Percentiles rank a stretch among this genome's conserved stretches.
Conservation (phyloP, 2,113 vertebrate genomes). For the Sinocyclocheilus anophthalmus region DNA sequence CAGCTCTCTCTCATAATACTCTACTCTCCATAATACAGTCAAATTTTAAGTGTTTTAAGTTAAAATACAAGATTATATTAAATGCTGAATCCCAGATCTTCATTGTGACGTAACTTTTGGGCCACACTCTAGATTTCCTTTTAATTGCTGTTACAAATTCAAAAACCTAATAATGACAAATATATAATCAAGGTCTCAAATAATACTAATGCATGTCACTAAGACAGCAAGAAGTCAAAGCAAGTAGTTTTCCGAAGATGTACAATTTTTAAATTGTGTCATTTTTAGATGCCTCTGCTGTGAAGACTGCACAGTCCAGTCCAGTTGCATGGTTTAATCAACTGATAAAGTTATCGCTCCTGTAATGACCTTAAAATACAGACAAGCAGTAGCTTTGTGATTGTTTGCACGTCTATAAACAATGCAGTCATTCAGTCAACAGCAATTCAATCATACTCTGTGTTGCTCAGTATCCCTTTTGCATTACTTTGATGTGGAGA, state of each 20-base stretch:
- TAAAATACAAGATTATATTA: too few relatives aligned
- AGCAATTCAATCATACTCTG: background rate
- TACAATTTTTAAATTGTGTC: background rate
- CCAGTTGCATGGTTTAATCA: background rate
- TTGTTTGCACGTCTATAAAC: conserved; percentile 19
- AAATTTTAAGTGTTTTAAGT: too few relatives aligned
- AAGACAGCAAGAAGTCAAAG: background rate
- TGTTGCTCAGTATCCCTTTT: background rate
- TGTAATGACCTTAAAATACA: background rate
- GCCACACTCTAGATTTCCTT: background rate
- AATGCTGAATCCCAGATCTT: background rate
- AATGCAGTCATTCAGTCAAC: conserved; percentile 12
- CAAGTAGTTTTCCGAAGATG: background rate
- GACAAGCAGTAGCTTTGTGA: background rate
- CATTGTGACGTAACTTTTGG: background rate
- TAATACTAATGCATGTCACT: background rate
- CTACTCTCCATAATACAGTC: too few relatives aligned
- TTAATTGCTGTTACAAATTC: background rate
- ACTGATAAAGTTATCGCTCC: background rate
- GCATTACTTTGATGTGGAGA: background rate
- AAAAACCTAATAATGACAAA: background rate
- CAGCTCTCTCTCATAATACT: too few relatives aligned
- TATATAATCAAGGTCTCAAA: background rate
- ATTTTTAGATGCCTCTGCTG: background rate
- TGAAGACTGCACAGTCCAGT: background rate